Conservation (phyloP, 2,797 vertebrate genomes). For the Mormyrops boulengeri region DNA sequence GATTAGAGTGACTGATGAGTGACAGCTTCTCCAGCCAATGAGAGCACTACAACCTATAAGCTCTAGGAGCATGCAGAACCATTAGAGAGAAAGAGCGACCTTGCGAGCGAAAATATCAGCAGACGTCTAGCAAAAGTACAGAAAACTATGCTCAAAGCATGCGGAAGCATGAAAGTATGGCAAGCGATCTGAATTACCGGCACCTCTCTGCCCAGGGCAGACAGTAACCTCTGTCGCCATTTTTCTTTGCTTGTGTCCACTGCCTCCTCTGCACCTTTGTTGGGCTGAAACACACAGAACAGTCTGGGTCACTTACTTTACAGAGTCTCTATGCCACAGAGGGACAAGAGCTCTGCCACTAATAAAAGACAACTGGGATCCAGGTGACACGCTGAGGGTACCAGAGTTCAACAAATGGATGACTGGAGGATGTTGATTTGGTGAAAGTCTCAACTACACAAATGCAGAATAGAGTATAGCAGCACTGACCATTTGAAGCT, state of each 20-base stretch:
- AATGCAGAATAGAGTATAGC: not conserved
- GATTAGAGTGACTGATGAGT: not conserved
- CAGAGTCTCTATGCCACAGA: conserved; percentile 25
- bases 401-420: not conserved
- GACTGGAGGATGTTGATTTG: not conserved
- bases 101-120: conserved; percentile 43
- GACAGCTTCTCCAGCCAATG: not conserved
- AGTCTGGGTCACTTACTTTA: conserved; percentile 34
- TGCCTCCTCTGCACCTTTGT: conserved; percentile 59
- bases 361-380: not conserved
- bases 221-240: conserved; percentile 70
- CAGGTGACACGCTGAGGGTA: not conserved
- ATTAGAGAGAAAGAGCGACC: conserved; percentile 41
- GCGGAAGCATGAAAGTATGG: not conserved
- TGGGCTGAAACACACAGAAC: conserved; percentile 62
- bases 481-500: not conserved
- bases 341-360: not conserved
- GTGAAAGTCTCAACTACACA: not conserved
- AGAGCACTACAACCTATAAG: not conserved
- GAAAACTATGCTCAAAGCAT: not conserved
- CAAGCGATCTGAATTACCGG: conserved; percentile 55
- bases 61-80: not conserved
- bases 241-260: conserved; percentile 67
- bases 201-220: conserved; percentile 61
- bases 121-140: conserved; percentile 36